Base-by-base conservation (phyloP, 2,888 invertebrate genomes). In the Latheticus oryzae region DNA sequence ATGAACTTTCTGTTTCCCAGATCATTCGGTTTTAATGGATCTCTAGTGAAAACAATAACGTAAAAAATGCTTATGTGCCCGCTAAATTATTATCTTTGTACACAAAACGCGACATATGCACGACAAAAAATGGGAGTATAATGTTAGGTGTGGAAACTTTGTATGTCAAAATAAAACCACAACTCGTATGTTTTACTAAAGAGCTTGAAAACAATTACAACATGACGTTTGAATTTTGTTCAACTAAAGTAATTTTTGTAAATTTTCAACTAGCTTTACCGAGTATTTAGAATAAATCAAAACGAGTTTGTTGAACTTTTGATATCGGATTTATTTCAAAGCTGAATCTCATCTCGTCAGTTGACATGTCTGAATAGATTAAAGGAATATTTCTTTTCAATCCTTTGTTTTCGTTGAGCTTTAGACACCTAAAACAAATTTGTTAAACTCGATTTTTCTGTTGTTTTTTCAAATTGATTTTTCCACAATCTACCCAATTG, bases 281-380 rank as follows among this genome's bases (percentile, higher is more conserved):
- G n/a, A n/a, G n/a, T n/a, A n/a, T n/a, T n/a, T n/a, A n/a, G n/a
- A n/a, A n/a, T n/a, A n/a, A n/a, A n/a, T 13, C 15, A 17, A 21
- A 11, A 38, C 23, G 37, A 38, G 37, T 38, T 38, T 38, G 37
- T 38, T 38, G 37, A 38, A 38, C 37, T 38, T 28, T 12, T 11
- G 11, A 28, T 28, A 28, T 11, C 12, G 12, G 12, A 28, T 28
- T 28, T 28, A 28, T 28, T 12, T 28, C 12, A 28, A 12, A 5
- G 28, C 12, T 28, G 28, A 11, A 28, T 28, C 28, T n/a, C n/a
- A n/a, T n/a, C n/a, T n/a, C n/a, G n/a, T n/a, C n/a, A n/a, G n/a
- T n/a, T n/a, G n/a, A n/a, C n/a, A n/a, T n/a, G n/a, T n/a, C n/a
- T n/a, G n/a, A n/a, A n/a, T n/a, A n/a, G n/a, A n/a, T n/a, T n/a